Conservation (phyloP, 2,797 vertebrate genomes). For the Sibirionetta formosa region DNA sequence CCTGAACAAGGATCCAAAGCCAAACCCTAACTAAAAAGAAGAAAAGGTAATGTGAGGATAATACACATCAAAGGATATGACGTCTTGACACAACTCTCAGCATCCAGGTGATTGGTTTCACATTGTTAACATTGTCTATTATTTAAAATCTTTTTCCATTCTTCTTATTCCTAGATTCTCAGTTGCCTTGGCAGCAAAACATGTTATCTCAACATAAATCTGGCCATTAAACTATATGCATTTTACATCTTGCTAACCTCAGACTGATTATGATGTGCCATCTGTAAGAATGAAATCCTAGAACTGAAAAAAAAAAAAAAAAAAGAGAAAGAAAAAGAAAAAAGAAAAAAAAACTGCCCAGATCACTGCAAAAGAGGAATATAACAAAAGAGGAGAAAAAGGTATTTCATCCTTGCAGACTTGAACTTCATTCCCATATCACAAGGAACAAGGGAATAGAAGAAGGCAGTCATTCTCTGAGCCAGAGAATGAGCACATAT, state of each 20-base stretch:
- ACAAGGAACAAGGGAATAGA: not conserved
- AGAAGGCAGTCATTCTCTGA: not conserved
- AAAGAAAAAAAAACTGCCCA: not conserved
- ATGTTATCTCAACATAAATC: not conserved
- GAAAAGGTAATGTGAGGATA: not conserved
- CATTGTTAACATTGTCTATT: not conserved
- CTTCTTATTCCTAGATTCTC: not conserved
- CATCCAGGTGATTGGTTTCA: not conserved
- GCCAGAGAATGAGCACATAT: not conserved
- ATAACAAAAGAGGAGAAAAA: not conserved
- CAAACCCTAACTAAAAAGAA: not conserved
- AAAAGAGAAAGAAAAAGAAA: not conserved
- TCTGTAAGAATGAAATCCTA: not conserved
- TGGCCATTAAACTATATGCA: not conserved
- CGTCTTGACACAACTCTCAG: not conserved
- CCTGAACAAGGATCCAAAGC: not conserved
- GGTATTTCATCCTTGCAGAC: accelerated
- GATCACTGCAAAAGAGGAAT: not conserved
- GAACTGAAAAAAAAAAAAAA: not conserved
- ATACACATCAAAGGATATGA: not conserved
- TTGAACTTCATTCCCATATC: not conserved
- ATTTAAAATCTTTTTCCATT: not conserved
- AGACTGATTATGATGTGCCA: not conserved
- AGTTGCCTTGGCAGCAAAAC: conserved; percentile 1
- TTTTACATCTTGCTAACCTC: not conserved